phyloP scores from a whole-genome alignment of 2,888 invertebrate genomes.

The Heliconius charithonia region DNA sequence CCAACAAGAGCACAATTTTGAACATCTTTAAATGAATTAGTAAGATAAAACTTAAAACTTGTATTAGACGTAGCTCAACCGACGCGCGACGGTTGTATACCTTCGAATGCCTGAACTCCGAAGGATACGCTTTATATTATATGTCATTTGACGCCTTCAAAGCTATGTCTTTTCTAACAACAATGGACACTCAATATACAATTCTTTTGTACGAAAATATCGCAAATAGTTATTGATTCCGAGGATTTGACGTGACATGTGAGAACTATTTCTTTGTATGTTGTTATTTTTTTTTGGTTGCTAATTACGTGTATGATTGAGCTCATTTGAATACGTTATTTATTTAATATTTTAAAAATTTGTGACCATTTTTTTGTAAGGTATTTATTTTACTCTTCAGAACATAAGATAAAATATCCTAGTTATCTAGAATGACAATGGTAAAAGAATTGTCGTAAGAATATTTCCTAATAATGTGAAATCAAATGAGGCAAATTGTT shows the following conservation, averaged over 20 bases:
- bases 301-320: neutral
- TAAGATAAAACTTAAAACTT: neutral
- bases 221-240: conserved; percentile 35
- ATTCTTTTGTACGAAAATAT: conserved; percentile 42
- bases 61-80: conserved; percentile 38
- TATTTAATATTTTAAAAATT: neutral
- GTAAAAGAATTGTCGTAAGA: too few relatives aligned
- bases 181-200: conserved; percentile 33
- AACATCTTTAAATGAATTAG: conserved; percentile 31
- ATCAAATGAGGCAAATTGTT: too few relatives aligned
- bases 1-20: conserved; percentile 34
- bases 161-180: conserved; percentile 32
- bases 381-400: too few relatives aligned
- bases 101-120: conserved; percentile 43
- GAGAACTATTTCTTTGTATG: conserved; percentile 11
- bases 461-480: too few relatives aligned
- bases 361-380: neutral
- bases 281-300: neutral
- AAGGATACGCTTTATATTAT: conserved; percentile 45
- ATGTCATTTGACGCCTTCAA: conserved; percentile 31
- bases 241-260: conserved; percentile 20
- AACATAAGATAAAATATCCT: too few relatives aligned
- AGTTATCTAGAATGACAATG: too few relatives aligned
- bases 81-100: conserved; percentile 32
- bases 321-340: neutral